Evolutionary conservation across 1,140 invertebrate genomes (phyloP).

Genomic region (Melitaea cinxia): DNA sequence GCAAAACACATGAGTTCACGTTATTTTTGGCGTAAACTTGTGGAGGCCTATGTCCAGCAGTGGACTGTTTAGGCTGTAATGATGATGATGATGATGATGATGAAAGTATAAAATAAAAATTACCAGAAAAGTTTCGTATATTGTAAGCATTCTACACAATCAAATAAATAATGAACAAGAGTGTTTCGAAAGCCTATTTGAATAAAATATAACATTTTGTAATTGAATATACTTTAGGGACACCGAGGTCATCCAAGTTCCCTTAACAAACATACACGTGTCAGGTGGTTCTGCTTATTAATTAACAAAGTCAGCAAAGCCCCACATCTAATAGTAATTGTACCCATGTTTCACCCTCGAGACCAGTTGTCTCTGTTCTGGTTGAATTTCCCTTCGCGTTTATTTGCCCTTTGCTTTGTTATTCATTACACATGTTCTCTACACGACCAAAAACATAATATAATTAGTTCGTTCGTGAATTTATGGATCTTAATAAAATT

Average conservation of each 20-base stretch:
- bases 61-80: no score
- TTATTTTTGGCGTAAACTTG: no score
- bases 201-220: not conserved
- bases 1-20: no score
- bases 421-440: constrained; percentile 18
- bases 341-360: constrained; percentile 22
- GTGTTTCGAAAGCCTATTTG: not conserved
- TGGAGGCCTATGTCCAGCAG: no score
- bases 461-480: constrained; percentile 6
- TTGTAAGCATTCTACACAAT: no score
- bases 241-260: constrained; percentile 1
- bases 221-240: not conserved
- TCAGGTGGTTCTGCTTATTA: constrained; percentile 19
- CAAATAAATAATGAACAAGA: no score
- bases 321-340: constrained; percentile 23
- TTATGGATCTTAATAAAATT: not conserved
- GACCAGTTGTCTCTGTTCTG: constrained; percentile 22
- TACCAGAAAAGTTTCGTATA: no score
- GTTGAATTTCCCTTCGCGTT: constrained; percentile 21
- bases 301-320: constrained; percentile 17
- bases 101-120: no score
- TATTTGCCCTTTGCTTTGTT: constrained; percentile 11
- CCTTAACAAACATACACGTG: constrained; percentile 10
- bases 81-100: no score
- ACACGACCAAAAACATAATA: not conserved